Base-by-base conservation (phyloP, 2,888 invertebrate species). In the Philaethria dido region DNA sequence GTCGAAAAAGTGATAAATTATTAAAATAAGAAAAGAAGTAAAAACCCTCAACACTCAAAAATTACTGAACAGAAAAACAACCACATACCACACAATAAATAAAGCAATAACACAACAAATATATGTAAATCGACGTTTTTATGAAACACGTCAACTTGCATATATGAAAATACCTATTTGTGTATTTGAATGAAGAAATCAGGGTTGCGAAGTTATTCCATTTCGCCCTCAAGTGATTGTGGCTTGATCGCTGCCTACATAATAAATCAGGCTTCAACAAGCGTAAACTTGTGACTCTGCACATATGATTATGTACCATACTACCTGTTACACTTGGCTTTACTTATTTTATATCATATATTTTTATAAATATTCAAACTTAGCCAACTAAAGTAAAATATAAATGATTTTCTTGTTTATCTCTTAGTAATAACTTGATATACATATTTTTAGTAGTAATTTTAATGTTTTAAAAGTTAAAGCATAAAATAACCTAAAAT, bases 141-240 rank as follows among this genome's bases (percentile, higher is more conserved):
- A 60, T 20, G 45, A 33, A 60, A 60, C 3, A 14, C 18, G 45
- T 60, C 47, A 65, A 44, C 33, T 50, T 59, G 59, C 25, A 60
- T 48, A 44, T 50, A 60, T 57, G 59, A 65, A 65, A 64, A 65
- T 65, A 65, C 60, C 65, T 50, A 65, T 65, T 54, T 63, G 52
- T 22, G 11, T 39, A 60, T 39, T 64, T 70, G 70, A 71, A 70
- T 70, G 64, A 67, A 70, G 66, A 73, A 72, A 72, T 72, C 74
- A 68, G 67, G 65, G 66, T 52, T 29, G 50, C 66, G 70, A 73
- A 75, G 67, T 74, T 74, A 71, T 74, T 73, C 73, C 70, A 73
- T 69, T 63, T 70, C 67, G 70, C 68, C 47, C 66, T 69, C 68
- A 64, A 72, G 66, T 69, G 66, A 70, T 71, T 66, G 69, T 68